phyloP scores from a whole-genome alignment of 2,797 vertebrate genomes.

The Pangasius macronema region DNA sequence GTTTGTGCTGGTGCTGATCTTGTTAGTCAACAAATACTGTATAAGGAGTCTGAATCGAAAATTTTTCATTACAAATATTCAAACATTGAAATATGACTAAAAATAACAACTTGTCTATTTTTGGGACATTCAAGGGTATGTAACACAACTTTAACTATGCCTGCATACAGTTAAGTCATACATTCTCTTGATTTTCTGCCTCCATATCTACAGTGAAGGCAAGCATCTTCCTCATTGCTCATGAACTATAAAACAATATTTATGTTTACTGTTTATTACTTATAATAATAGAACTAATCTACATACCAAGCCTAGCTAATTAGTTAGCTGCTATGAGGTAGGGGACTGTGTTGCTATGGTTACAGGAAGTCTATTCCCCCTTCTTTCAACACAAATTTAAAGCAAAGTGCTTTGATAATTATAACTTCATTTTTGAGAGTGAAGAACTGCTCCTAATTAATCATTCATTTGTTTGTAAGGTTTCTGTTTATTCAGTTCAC shows the following conservation, averaged over 20 bases:
- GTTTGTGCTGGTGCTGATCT: neutral
- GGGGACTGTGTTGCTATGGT: too few relatives aligned
- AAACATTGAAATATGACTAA: neutral
- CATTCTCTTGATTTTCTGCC: neutral
- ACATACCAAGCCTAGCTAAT: neutral
- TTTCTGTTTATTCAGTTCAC: neutral
- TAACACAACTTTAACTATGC: neutral
- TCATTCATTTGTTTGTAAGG: neutral
- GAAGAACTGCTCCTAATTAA: neutral
- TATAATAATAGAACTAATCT: neutral
- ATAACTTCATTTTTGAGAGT: neutral
- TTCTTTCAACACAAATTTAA: neutral
- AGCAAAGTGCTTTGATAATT: neutral
- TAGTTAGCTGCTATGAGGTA: neutral
- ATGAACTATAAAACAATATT: neutral
- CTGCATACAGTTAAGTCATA: neutral
- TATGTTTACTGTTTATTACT: neutral
- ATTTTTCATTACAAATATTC: neutral
- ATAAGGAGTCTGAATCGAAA: neutral
- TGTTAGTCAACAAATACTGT: neutral
- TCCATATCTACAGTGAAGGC: neutral
- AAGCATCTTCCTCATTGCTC: neutral
- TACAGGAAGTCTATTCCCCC: neutral
- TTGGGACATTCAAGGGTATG: neutral
- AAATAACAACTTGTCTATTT: neutral